phyloP scores from a whole-genome alignment of 1,140 invertebrate genomes.

The Mya arenaria region DNA sequence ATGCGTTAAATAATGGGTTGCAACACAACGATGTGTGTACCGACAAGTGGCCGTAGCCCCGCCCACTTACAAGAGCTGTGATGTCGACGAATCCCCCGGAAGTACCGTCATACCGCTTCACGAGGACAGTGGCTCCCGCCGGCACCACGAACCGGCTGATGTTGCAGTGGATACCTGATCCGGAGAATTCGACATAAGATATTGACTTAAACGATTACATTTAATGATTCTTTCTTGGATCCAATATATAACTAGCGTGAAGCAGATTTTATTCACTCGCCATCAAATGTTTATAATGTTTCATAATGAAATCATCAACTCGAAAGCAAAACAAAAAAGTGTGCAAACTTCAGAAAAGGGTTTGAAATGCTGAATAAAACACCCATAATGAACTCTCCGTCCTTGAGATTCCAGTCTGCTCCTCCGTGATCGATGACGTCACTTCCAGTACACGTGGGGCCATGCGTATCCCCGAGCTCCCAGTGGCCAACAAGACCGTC shows the following conservation, averaged over 20 bases:
- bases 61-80: constrained; percentile 51
- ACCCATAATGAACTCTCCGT: constrained; percentile 62
- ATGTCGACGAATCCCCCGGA: constrained; percentile 59
- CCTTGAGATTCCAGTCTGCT: constrained; percentile 64
- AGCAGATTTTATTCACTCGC: too few relatives aligned
- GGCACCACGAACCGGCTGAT: constrained; percentile 58
- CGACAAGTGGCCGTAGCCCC: background rate
- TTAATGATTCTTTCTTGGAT: too few relatives aligned
- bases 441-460: constrained; percentile 60
- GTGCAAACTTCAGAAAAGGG: too few relatives aligned
- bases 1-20: too few relatives aligned
- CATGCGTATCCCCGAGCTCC: constrained; percentile 64
- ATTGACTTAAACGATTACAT: too few relatives aligned
- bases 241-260: too few relatives aligned
- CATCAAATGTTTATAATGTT: too few relatives aligned
- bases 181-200: too few relatives aligned
- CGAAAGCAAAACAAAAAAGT: too few relatives aligned
- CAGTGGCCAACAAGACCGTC: constrained; percentile 70
- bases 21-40: too few relatives aligned
- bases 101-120: constrained; percentile 59
- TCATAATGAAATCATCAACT: too few relatives aligned
- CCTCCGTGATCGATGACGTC: constrained; percentile 66
- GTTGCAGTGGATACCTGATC: constrained; percentile 67
- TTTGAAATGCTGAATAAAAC: too few relatives aligned
- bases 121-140: constrained; percentile 26